Evolutionary conservation across 2,888 invertebrate genomes (phyloP).

Genomic region (Hartigia nigra): DNA sequence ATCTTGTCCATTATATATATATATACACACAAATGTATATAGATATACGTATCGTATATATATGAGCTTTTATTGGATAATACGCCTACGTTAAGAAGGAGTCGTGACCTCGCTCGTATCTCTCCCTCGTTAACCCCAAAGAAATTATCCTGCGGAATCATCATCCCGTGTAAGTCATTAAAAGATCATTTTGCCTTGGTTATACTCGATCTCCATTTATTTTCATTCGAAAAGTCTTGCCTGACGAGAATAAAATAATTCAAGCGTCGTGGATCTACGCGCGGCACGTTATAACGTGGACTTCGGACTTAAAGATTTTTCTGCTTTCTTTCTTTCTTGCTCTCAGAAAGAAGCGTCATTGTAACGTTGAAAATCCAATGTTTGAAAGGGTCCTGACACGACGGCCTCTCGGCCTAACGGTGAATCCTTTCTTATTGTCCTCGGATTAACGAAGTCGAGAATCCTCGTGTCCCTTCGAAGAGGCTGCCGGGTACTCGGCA

Average conservation of each 20-base stretch:
- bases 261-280: neutral
- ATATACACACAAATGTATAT: too few species aligned
- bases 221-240: neutral
- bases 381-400: slow-evolving; percentile 36
- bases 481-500: slow-evolving; percentile 5
- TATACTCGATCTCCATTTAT: neutral
- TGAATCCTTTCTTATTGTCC: slow-evolving; percentile 50
- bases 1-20: too few species aligned
- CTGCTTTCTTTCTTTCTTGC: neutral
- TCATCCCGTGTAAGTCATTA: neutral
- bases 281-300: neutral
- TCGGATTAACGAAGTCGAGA: slow-evolving; percentile 52
- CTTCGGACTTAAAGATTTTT: neutral
- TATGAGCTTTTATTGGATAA: neutral
- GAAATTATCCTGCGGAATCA: neutral
- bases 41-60: neutral
- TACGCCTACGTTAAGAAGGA: neutral
- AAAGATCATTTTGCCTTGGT: neutral
- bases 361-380: neutral
- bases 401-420: neutral
- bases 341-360: neutral
- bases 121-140: slow-evolving; percentile 11
- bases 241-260: neutral
- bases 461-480: slow-evolving; percentile 7
- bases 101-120: slow-evolving; percentile 7